A percentile compares a stretch with the other conserved stretches of the same genome.
Conservation (phyloP, 1,140 invertebrate species). For the Zaprionus vittiger region DNA sequence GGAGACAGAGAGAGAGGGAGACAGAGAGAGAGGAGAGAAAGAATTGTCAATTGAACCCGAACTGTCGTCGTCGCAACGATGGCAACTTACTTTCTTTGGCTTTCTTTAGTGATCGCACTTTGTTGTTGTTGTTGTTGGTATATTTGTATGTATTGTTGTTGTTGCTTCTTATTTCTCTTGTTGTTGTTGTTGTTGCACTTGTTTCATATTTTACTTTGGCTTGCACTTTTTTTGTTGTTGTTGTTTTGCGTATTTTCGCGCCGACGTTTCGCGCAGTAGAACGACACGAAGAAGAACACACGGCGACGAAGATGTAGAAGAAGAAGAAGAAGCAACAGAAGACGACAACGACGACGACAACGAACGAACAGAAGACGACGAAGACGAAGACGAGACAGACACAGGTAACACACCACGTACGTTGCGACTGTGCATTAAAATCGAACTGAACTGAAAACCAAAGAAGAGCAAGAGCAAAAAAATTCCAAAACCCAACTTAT, state of each 20-base stretch:
- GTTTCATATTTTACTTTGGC: constrained; percentile 49
- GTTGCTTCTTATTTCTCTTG: constrained; percentile 5
- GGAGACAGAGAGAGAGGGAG: background rate
- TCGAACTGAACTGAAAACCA: constrained; percentile 82
- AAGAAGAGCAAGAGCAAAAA: constrained; percentile 82
- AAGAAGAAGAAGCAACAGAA: constrained; percentile 24
- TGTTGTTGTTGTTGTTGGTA: constrained; percentile 29
- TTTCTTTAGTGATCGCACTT: constrained; percentile 52
- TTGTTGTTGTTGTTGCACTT: constrained; percentile 21
- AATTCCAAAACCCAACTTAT: constrained; percentile 78
- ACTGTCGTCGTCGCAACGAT: constrained; percentile 6
- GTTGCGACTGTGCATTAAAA: constrained; percentile 82
- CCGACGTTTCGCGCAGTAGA: constrained; percentile 30
- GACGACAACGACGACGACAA: constrained; percentile 19
- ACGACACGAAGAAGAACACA: constrained; percentile 26
- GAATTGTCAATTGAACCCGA: constrained; percentile 14
- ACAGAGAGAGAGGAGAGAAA: background rate
- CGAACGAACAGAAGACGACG: constrained; percentile 20
- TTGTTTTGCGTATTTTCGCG: constrained; percentile 23
- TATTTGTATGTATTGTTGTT: constrained; percentile 18
- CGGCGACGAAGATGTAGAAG: background rate
- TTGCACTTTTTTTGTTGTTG: constrained; percentile 35
- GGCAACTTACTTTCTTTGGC: constrained; percentile 70
- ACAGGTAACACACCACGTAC: constrained; percentile 59
- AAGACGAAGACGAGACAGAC: constrained; percentile 33